Evolutionary conservation across 2,888 invertebrate genomes (phyloP).

Genomic region (Drosophila subquinaria): DNA sequence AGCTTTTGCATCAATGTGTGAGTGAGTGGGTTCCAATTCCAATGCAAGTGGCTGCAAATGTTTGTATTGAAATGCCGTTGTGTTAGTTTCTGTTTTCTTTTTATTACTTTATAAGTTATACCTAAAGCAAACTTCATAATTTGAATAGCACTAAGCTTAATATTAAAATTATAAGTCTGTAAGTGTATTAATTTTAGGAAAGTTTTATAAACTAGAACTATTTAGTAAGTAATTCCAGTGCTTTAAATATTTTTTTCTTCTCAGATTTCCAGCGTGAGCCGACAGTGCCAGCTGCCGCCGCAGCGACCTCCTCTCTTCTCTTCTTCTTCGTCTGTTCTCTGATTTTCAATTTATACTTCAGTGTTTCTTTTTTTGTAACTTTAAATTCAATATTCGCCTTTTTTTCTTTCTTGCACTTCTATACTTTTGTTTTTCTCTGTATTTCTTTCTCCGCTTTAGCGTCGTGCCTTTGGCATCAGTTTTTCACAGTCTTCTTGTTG

Average conservation of each 20-base stretch:
- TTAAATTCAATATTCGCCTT: constrained; percentile 16
- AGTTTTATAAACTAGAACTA: constrained; percentile 50
- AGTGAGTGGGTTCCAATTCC: constrained; percentile 11
- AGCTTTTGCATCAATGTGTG: constrained; percentile 28
- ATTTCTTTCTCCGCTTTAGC: constrained; percentile 14
- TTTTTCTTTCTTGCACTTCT: constrained; percentile 28
- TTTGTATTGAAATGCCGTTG: constrained; percentile 15
- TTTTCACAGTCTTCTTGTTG: constrained; percentile 88
- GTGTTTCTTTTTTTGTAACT: constrained; percentile 1
- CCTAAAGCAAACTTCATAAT: constrained; percentile 72
- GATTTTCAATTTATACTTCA: constrained; percentile 32
- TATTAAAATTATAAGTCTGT: constrained; percentile 73
- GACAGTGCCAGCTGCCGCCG: constrained; percentile 58
- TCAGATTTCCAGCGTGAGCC: constrained; percentile 37
- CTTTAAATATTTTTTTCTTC: constrained; percentile 17
- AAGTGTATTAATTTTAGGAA: constrained; percentile 67
- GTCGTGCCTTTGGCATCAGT: constrained; percentile 50
- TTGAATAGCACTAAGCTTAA: constrained; percentile 67
- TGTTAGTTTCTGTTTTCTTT: constrained; percentile 32
- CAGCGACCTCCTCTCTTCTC: constrained; percentile 27
- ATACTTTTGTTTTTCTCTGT: constrained; percentile 25
- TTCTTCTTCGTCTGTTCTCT: constrained; percentile 16
- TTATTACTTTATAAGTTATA: constrained; percentile 58
- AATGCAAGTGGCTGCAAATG: constrained; percentile 21
- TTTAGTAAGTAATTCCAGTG: constrained; percentile 49